A percentile compares a stretch with the other conserved stretches of the same genome.
phyloP scores from a whole-genome alignment of 2,888 invertebrate genomes.

The Galeruca laticollis region DNA sequence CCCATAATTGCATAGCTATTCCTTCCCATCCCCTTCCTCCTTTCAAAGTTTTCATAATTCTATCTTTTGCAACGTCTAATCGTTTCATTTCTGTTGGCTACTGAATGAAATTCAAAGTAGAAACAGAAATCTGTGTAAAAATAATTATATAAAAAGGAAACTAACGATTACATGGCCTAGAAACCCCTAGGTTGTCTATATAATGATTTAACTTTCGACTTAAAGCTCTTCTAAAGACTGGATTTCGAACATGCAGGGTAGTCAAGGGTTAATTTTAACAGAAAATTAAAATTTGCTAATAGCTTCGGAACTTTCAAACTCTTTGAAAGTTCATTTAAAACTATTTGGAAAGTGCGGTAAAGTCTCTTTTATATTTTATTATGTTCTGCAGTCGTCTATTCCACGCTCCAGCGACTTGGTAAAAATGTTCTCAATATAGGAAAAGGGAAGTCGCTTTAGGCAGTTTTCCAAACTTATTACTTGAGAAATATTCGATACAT shows the following conservation, averaged over 20 bases:
- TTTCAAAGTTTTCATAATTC: no score
- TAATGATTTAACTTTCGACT: slow-evolving; percentile 1
- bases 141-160: no score
- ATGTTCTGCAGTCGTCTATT: not conserved
- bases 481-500: slow-evolving; percentile 33
- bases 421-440: slow-evolving; percentile 1
- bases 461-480: not conserved
- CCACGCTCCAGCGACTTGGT: not conserved
- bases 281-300: slow-evolving; percentile 40
- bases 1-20: no score
- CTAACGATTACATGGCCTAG: not conserved
- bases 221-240: not conserved
- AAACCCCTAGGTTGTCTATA: not conserved
- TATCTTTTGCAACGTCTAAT: no score
- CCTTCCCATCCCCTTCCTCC: no score
- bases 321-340: slow-evolving; percentile 38
- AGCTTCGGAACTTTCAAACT: slow-evolving; percentile 33
- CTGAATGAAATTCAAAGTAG: no score
- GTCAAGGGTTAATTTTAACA: slow-evolving; percentile 36
- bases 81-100: no score
- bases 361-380: slow-evolving; percentile 19
- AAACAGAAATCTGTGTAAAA: no score
- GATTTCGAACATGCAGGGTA: not conserved
- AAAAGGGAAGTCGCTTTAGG: not conserved
- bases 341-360: slow-evolving; percentile 31